Evolutionary conservation across 1,140 invertebrate genomes (phyloP).

Genomic region (Plodia interpunctella): DNA sequence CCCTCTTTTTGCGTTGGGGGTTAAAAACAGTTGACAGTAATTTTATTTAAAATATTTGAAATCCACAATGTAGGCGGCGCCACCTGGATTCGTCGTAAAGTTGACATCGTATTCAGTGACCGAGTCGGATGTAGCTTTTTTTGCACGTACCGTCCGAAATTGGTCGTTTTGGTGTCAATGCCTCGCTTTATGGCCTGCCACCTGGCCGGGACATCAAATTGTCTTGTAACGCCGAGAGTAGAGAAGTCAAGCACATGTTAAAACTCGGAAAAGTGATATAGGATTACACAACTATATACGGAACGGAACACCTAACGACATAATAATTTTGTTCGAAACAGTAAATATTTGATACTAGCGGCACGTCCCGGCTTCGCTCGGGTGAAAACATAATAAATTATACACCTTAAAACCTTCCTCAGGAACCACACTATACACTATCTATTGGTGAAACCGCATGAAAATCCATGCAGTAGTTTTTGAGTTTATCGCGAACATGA

Average conservation of each 20-base stretch:
- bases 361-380: too few relatives aligned
- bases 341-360: too few relatives aligned
- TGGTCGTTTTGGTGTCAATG: slow-evolving; percentile 5
- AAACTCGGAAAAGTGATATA: background rate
- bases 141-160: background rate
- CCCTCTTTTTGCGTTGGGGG: too few relatives aligned
- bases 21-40: background rate
- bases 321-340: too few relatives aligned
- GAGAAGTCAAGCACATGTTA: background rate
- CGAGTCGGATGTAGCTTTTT: background rate
- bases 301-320: too few relatives aligned
- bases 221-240: background rate
- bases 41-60: background rate
- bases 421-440: too few relatives aligned
- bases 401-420: too few relatives aligned
- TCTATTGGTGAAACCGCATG: too few relatives aligned
- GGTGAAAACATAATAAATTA: too few relatives aligned
- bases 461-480: too few relatives aligned
- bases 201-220: slow-evolving; percentile 1
- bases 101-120: slow-evolving; percentile 4
- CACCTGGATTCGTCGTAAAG: background rate
- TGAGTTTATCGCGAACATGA: too few relatives aligned
- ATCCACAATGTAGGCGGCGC: background rate
- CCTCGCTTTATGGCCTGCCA: background rate
- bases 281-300: background rate